phyloP scores from a whole-genome alignment of 2,888 invertebrate species.

The Drosophila borborema region DNA sequence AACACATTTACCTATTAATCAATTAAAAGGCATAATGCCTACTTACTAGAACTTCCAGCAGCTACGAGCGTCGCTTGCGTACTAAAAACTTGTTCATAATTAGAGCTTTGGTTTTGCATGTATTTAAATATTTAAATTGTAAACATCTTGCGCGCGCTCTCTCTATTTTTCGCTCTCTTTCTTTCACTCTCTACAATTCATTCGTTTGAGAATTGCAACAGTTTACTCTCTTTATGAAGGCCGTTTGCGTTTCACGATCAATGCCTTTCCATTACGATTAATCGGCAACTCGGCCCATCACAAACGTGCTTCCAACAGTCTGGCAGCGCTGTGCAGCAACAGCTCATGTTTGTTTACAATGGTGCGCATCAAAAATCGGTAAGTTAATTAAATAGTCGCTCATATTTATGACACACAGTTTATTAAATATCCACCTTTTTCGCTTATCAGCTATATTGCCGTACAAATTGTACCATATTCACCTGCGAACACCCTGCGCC shows the following conservation, averaged over 20 bases:
- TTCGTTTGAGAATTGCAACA: background rate
- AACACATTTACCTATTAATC: background rate
- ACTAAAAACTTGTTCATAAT: conserved; percentile 27
- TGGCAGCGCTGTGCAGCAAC: conserved; percentile 35
- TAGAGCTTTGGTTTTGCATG: conserved; percentile 19
- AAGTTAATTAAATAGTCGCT: conserved; percentile 36
- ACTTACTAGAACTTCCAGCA: conserved; percentile 14
- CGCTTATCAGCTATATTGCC: conserved; percentile 88
- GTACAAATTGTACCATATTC: conserved; percentile 87
- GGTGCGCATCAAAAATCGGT: conserved; percentile 90
- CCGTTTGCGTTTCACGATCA: conserved; percentile 30
- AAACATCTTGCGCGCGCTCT: conserved; percentile 26
- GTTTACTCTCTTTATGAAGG: conserved; percentile 30
- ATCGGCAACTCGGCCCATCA: background rate
- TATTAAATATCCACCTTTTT: background rate
- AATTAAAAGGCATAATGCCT: background rate
- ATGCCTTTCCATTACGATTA: background rate
- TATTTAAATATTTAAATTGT: conserved; percentile 38
- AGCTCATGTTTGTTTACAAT: conserved; percentile 82
- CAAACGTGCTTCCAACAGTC: conserved; percentile 1
- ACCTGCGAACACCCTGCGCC: conserved; percentile 82
- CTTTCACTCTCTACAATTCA: background rate
- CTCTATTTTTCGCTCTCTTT: background rate
- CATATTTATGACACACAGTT: conserved; percentile 4
- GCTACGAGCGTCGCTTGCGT: background rate